Evolutionary conservation across 1,140 invertebrate species (phyloP).

Genomic region (Drosophila trapezifrons): DNA sequence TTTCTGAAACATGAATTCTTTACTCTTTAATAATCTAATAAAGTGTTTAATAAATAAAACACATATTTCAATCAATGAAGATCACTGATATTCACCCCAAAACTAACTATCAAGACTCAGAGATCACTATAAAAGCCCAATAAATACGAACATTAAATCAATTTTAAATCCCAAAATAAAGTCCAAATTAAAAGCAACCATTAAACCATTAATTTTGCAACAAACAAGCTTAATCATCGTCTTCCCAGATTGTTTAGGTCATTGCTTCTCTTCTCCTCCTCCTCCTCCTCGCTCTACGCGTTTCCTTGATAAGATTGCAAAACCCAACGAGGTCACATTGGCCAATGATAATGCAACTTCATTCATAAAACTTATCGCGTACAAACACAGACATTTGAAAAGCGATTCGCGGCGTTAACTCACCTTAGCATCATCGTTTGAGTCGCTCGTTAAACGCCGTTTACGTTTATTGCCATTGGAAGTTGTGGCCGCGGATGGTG

Average conservation of each 20-base stretch:
- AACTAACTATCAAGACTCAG: background rate
- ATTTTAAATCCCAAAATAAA: conserved; percentile 13
- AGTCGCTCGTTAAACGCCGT: conserved; percentile 56
- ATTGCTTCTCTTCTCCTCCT: conserved; percentile 15
- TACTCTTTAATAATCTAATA: background rate
- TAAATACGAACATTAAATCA: conserved; percentile 13
- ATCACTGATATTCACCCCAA: background rate
- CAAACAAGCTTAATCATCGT: conserved; percentile 10
- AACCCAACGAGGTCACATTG: conserved; percentile 37
- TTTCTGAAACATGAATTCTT: background rate
- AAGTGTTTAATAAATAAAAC: background rate
- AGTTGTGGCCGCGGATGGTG: conserved; percentile 29
- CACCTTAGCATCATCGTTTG: conserved; percentile 58
- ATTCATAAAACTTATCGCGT: conserved; percentile 50
- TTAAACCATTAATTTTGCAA: conserved; percentile 6
- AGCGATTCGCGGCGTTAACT: conserved; percentile 24
- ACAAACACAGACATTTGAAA: conserved; percentile 7
- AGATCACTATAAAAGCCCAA: background rate
- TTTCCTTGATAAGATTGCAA: conserved; percentile 66
- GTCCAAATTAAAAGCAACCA: background rate
- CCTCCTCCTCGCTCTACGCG: conserved; percentile 2
- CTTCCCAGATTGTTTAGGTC: conserved; percentile 44
- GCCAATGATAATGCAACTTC: conserved; percentile 38
- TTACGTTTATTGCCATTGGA: conserved; percentile 62
- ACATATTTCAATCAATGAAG: background rate